These are phyloP conservation scores for Lycaon pictus DNA, from an alignment of 2,113 vertebrate species.

Conservation along the genomic window DNA sequence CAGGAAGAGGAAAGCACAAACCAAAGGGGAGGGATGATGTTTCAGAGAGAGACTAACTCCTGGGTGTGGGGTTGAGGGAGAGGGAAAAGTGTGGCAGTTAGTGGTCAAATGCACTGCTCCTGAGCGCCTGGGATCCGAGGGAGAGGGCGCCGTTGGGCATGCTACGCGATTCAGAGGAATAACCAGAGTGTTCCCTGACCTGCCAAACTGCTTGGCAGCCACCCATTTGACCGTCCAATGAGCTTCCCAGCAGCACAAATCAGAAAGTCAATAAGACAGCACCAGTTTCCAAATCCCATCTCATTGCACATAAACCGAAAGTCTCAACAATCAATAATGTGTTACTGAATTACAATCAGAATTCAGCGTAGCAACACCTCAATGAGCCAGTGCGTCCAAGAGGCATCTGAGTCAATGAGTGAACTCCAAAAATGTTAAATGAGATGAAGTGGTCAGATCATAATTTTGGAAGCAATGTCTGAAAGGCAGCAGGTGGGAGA, in stretches of 20 bases:
- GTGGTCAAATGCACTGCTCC: background rate
- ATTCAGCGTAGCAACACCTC: constrained; percentile 48
- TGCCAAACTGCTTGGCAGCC: constrained; percentile 24
- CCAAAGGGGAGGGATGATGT: background rate
- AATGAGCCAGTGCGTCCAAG: background rate
- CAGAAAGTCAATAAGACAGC: constrained; percentile 77
- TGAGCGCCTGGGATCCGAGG: accelerated
- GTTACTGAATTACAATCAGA: constrained; percentile 64
- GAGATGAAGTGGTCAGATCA: background rate
- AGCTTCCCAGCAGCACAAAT: constrained; percentile 74
- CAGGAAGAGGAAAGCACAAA: background rate
- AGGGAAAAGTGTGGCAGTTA: background rate
- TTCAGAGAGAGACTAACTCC: background rate
- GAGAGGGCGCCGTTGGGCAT: background rate
- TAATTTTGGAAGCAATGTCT: background rate
- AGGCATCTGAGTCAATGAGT: background rate
- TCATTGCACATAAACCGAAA: constrained; percentile 65
- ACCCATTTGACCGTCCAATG: background rate
- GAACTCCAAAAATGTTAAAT: constrained; percentile 37
- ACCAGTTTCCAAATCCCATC: constrained; percentile 73
- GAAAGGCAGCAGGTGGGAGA: background rate
- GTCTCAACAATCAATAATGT: constrained; percentile 67
- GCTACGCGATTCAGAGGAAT: background rate
- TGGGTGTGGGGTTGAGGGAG: background rate
- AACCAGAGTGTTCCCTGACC: background rate